These are phyloP conservation scores for Apis cerana DNA, from an alignment of 1,140 invertebrate species.

Conservation along the genomic window DNA sequence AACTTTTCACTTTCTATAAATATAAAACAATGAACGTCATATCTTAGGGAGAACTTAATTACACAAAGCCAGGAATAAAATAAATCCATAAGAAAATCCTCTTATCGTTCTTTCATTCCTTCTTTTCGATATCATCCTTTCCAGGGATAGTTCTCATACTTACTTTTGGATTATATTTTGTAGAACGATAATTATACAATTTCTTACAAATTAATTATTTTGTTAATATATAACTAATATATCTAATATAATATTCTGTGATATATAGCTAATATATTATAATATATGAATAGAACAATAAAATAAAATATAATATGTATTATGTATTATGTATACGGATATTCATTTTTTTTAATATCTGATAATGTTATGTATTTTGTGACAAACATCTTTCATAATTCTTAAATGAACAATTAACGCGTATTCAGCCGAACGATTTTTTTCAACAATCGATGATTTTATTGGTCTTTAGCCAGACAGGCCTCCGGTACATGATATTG, in stretches of 20 bases:
- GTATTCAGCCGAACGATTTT: constrained; percentile 34
- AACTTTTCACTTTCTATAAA: background rate
- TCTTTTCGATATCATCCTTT: constrained; percentile 11
- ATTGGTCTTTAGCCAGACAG: constrained; percentile 70
- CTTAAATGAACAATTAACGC: constrained; percentile 24
- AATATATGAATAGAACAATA: too few relatives aligned
- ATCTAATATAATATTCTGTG: background rate
- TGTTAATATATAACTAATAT: background rate
- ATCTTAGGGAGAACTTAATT: constrained; percentile 43
- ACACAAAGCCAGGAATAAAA: constrained; percentile 29
- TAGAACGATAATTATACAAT: constrained; percentile 41
- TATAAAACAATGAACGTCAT: background rate
- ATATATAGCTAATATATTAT: too few relatives aligned
- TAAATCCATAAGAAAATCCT: constrained; percentile 55
- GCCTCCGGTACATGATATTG: constrained; percentile 76
- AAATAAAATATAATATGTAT: too few relatives aligned
- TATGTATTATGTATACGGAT: constrained; percentile 5
- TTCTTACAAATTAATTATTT: background rate
- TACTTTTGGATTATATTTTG: constrained; percentile 36
- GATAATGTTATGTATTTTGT: constrained; percentile 20
- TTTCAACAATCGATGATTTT: constrained; percentile 38
- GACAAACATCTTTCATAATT: constrained; percentile 32
- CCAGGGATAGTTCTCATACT: constrained; percentile 9
- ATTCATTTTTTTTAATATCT: background rate
- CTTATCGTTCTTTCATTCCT: constrained; percentile 47